Evolutionary conservation across 2,888 invertebrate genomes (phyloP).

Genomic region (Drosophila nigricruria): DNA sequence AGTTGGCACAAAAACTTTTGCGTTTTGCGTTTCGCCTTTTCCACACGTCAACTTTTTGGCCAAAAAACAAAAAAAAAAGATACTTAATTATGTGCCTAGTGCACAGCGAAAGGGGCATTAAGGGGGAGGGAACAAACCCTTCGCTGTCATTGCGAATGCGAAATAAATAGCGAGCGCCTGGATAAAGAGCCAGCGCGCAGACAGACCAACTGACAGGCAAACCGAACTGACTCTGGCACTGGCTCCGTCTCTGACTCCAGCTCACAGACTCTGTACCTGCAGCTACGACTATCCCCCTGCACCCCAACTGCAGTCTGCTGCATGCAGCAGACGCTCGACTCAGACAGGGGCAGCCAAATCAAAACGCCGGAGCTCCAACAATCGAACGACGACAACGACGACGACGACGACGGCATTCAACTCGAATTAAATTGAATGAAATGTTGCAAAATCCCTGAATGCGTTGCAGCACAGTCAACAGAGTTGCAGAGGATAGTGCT

Average conservation of each 20-base stretch:
- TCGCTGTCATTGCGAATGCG: slow-evolving; percentile 47
- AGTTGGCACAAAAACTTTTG: slow-evolving; percentile 53
- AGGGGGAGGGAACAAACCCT: slow-evolving; percentile 8
- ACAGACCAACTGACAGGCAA: slow-evolving; percentile 53
- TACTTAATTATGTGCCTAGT: slow-evolving; percentile 52
- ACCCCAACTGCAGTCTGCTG: slow-evolving; percentile 11
- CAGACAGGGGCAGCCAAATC: slow-evolving; percentile 54
- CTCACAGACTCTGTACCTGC: slow-evolving; percentile 23
- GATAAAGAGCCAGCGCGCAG: slow-evolving; percentile 47
- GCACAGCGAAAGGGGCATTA: background rate
- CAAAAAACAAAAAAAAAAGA: slow-evolving; percentile 32
- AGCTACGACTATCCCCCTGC: slow-evolving; percentile 8
- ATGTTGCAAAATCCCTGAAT: slow-evolving; percentile 68
- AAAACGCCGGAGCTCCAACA: slow-evolving; percentile 54
- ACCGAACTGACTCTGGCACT: slow-evolving; percentile 33
- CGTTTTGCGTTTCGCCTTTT: slow-evolving; percentile 34
- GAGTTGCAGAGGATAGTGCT: background rate
- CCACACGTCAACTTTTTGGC: slow-evolving; percentile 56
- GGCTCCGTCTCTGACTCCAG: slow-evolving; percentile 4
- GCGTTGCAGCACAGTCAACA: slow-evolving; percentile 43
- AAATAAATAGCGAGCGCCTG: slow-evolving; percentile 33
- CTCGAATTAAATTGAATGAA: slow-evolving; percentile 74
- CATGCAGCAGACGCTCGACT: slow-evolving; percentile 21
- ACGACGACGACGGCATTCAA: slow-evolving; percentile 55
- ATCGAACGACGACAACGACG: slow-evolving; percentile 46